These are phyloP conservation scores for Acleris literana DNA, from an alignment of 2,888 invertebrate genomes.

Conservation along the genomic window DNA sequence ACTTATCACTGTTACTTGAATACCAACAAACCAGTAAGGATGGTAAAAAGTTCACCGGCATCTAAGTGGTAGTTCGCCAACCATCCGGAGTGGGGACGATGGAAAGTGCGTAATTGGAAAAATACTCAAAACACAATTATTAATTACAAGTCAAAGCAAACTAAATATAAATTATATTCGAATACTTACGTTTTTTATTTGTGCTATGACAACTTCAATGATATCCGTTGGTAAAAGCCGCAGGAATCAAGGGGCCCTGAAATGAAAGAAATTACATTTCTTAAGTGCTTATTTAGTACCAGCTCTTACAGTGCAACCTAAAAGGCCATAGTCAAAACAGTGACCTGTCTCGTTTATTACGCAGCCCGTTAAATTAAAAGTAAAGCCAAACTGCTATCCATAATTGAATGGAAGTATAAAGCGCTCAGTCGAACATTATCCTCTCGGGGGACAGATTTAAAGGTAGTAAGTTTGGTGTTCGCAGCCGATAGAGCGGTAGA, in stretches of 20 bases:
- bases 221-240: slow-evolving; percentile 99
- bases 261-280: slow-evolving; percentile 68
- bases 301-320: background rate
- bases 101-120: too few relatives aligned
- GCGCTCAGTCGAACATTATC: slow-evolving; percentile 72
- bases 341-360: slow-evolving; percentile 2
- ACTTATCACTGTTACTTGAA: too few relatives aligned
- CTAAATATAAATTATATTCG: slow-evolving; percentile 22
- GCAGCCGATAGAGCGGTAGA: slow-evolving; percentile 79
- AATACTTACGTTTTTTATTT: slow-evolving; percentile 82
- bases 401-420: slow-evolving; percentile 76
- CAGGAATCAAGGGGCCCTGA: slow-evolving; percentile 98
- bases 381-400: slow-evolving; percentile 52
- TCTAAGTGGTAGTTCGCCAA: too few relatives aligned
- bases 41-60: too few relatives aligned
- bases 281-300: slow-evolving; percentile 9
- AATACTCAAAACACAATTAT: background rate
- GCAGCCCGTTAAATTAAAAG: slow-evolving; percentile 17
- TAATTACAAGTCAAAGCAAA: background rate
- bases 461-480: slow-evolving; percentile 76
- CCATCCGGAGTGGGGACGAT: too few relatives aligned
- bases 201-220: slow-evolving; percentile 90
- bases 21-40: too few relatives aligned
- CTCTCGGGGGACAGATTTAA: slow-evolving; percentile 78
- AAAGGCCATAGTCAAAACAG: background rate